Evolutionary conservation across 2,888 invertebrate species (phyloP).

Genomic region (Xanthorhoe spadicearia): DNA sequence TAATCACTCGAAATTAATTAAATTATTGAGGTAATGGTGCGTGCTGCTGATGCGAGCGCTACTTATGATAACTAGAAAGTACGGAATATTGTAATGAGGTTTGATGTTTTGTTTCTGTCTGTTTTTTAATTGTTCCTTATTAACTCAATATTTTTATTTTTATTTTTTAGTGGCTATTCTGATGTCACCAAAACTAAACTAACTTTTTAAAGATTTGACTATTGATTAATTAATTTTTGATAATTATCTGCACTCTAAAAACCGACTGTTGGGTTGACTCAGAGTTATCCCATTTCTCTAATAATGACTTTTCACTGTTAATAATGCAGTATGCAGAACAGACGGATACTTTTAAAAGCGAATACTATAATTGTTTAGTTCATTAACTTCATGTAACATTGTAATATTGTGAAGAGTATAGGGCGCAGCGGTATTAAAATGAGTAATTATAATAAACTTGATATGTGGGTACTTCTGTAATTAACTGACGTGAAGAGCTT

Average conservation of each 20-base stretch:
- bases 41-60: slow-evolving; percentile 72
- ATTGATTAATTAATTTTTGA: no score
- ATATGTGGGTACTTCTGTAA: slow-evolving; percentile 73
- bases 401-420: slow-evolving; percentile 37
- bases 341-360: no score
- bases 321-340: no score
- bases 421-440: slow-evolving; percentile 82
- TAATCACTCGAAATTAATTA: slow-evolving; percentile 84
- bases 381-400: slow-evolving; percentile 41
- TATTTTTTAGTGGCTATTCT: no score
- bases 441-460: slow-evolving; percentile 84
- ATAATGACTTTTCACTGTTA: no score
- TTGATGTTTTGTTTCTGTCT: background rate
- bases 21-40: slow-evolving; percentile 83
- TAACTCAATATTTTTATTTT: no score
- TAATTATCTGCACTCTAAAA: no score
- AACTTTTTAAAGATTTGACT: no score
- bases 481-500: slow-evolving; percentile 83
- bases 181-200: no score
- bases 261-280: no score
- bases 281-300: no score
- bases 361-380: background rate
- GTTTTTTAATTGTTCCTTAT: no score
- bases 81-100: background rate
- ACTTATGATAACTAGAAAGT: slow-evolving; percentile 21